Evolutionary conservation across 92 coral and sea anemone genomes (phyloP).

Genomic region (Chrysogorgia sp.): DNA sequence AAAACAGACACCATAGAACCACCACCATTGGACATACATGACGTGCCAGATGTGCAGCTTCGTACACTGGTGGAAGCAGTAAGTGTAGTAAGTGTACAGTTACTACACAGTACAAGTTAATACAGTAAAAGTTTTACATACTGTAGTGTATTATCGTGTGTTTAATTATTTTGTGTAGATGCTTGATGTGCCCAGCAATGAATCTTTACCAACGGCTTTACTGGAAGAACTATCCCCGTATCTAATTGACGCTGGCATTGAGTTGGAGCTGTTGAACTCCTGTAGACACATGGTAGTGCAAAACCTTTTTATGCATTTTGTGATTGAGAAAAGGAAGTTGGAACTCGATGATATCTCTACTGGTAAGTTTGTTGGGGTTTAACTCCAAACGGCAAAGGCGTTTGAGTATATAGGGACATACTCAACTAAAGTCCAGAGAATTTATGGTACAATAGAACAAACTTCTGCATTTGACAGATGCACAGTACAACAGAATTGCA

Average conservation of each 20-base stretch:
- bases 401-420: no score
- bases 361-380: constrained; percentile 33
- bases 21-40: constrained; percentile 57
- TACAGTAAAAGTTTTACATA: no score
- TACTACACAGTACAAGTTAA: no score
- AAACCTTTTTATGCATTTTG: constrained; percentile 47
- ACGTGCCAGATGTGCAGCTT: constrained; percentile 59
- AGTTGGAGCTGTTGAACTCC: constrained; percentile 31
- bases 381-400: not conserved
- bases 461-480: no score
- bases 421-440: no score
- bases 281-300: constrained; percentile 35
- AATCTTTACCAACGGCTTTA: constrained; percentile 4
- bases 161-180: no score
- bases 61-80: constrained; percentile 48
- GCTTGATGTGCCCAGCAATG: not conserved
- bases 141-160: no score
- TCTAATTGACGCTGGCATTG: constrained; percentile 49
- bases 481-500: no score
- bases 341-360: constrained; percentile 57
- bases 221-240: constrained; percentile 27
- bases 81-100: no score
- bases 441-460: no score
- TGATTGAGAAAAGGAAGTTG: constrained; percentile 53
- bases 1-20: not conserved